Percentiles rank a stretch among this genome's conserved stretches.
Conservation (phyloP, 1,140 invertebrate genomes). For the Drosophila lowei region DNA sequence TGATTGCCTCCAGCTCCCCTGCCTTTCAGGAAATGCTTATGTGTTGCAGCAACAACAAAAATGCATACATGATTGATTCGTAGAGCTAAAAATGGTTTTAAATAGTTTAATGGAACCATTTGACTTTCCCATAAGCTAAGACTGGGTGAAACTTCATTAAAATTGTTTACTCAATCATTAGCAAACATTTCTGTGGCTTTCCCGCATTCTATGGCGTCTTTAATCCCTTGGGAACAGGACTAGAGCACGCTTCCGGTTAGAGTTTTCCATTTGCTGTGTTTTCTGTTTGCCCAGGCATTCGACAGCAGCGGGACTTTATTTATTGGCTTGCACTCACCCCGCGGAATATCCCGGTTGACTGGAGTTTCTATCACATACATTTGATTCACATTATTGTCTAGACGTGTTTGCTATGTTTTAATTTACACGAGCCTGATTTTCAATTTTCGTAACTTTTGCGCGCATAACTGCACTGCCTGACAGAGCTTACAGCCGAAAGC, state of each 20-base stretch:
- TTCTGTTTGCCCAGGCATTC: neutral
- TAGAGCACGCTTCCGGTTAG: conserved; percentile 20
- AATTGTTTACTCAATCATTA: too few relatives aligned
- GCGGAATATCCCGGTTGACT: too few relatives aligned
- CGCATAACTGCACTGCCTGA: conserved; percentile 32
- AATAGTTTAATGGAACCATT: too few relatives aligned
- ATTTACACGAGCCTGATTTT: neutral
- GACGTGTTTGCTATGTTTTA: neutral
- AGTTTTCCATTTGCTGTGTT: neutral
- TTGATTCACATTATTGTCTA: conserved; percentile 11
- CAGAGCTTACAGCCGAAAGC: conserved; percentile 38
- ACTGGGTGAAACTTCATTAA: too few relatives aligned
- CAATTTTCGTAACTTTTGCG: conserved; percentile 26
- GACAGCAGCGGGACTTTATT: neutral
- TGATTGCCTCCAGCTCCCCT: conserved; percentile 34
- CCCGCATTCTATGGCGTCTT: too few relatives aligned
- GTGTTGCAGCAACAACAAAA: too few relatives aligned
- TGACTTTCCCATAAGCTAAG: too few relatives aligned
- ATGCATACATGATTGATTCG: too few relatives aligned
- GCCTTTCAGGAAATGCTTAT: too few relatives aligned
- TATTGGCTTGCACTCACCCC: neutral
- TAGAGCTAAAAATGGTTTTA: too few relatives aligned
- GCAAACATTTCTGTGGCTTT: too few relatives aligned
- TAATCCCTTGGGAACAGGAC: conserved; percentile 5
- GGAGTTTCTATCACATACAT: conserved; percentile 1